Conservation (phyloP, 2,797 vertebrate genomes). For the Poecilia gillii region DNA sequence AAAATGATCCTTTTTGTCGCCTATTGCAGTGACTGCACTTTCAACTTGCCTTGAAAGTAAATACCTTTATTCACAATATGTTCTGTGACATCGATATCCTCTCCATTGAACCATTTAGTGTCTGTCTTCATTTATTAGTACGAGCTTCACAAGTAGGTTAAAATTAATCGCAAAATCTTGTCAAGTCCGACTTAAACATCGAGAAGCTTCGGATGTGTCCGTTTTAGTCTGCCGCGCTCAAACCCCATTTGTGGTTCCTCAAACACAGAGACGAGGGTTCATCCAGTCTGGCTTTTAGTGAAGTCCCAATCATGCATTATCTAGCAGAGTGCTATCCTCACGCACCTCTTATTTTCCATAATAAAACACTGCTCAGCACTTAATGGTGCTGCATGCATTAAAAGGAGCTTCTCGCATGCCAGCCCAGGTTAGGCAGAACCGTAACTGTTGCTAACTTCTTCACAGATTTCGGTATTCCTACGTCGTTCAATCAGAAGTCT, state of each 20-base stretch:
- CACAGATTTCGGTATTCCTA: slow-evolving; percentile 34
- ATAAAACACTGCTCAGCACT: slow-evolving; percentile 76
- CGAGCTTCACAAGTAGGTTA: slow-evolving; percentile 5
- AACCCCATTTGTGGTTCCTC: slow-evolving; percentile 67
- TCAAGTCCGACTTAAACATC: slow-evolving; percentile 42
- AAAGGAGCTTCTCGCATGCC: slow-evolving; percentile 51
- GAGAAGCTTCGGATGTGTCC: slow-evolving; percentile 53
- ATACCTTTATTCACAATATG: background rate
- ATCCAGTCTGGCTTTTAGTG: slow-evolving; percentile 58
- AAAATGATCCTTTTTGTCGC: background rate
- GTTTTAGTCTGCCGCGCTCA: slow-evolving; percentile 61
- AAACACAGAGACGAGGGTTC: slow-evolving; percentile 57
- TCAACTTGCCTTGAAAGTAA: background rate
- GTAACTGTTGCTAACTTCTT: slow-evolving; percentile 10
- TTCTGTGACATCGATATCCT: background rate
- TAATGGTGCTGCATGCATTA: slow-evolving; percentile 61
- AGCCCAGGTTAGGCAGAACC: slow-evolving; percentile 52
- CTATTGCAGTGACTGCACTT: background rate
- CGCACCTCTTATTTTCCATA: slow-evolving; percentile 71
- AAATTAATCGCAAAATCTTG: background rate
- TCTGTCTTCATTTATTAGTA: slow-evolving; percentile 29
- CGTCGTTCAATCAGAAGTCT: slow-evolving; percentile 31
- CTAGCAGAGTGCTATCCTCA: slow-evolving; percentile 56
- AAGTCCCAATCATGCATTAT: slow-evolving; percentile 57
- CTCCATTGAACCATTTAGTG: background rate